These are phyloP conservation scores for Euthynnus affinis DNA, from an alignment of 2,797 vertebrate genomes.

Conservation along the genomic window DNA sequence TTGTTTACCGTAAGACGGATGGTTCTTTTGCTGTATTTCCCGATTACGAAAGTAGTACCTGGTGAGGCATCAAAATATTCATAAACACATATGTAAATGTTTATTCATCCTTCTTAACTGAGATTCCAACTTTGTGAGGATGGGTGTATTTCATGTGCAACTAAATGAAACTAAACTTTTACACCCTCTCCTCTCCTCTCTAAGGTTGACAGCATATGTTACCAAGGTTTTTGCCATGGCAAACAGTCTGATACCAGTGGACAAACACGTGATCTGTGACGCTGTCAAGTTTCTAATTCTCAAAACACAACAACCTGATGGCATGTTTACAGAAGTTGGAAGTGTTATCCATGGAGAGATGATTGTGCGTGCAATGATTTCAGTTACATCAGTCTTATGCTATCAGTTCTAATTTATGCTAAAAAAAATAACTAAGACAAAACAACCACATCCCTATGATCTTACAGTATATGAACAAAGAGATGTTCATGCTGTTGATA, in stretches of 20 bases:
- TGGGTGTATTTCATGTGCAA: neutral
- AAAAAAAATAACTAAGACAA: too few relatives aligned
- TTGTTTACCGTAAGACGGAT: slow-evolving; percentile 80
- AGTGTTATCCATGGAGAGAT: neutral
- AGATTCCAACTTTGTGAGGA: neutral
- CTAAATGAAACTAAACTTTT: neutral
- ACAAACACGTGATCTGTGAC: slow-evolving; percentile 80
- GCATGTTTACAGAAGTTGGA: slow-evolving; percentile 58
- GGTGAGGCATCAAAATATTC: slow-evolving; percentile 79
- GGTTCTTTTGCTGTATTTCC: slow-evolving; percentile 80
- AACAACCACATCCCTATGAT: too few relatives aligned
- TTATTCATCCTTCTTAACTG: neutral
- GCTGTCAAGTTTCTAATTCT: slow-evolving; percentile 89
- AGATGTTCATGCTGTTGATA: too few relatives aligned
- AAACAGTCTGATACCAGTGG: slow-evolving; percentile 70
- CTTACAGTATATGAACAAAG: too few relatives aligned
- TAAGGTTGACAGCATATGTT: slow-evolving; percentile 92
- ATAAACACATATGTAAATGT: accelerated
- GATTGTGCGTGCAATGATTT: slow-evolving; percentile 55
- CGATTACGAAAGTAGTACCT: slow-evolving; percentile 71
- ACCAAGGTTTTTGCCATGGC: slow-evolving; percentile 90
- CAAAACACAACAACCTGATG: slow-evolving; percentile 79
- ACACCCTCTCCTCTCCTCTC: neutral
- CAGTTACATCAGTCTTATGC: accelerated
- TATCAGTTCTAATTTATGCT: too few relatives aligned